phyloP scores from a whole-genome alignment of 2,797 vertebrate genomes.

The Onychomys leucogaster region DNA sequence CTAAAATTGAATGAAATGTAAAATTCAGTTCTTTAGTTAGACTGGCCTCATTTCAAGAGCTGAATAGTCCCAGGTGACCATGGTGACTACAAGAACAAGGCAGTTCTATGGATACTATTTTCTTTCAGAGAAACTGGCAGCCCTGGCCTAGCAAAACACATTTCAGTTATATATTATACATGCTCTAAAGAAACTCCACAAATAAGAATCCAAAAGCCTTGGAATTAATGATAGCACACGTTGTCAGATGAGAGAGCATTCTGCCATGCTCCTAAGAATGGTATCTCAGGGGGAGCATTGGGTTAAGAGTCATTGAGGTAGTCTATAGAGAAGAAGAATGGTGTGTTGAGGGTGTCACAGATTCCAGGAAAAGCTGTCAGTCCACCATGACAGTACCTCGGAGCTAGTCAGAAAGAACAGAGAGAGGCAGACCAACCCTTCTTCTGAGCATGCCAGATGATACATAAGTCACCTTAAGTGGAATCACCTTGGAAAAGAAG shows the following conservation, averaged over 20 bases:
- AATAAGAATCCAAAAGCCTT: background rate
- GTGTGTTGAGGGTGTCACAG: background rate
- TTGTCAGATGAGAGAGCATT: background rate
- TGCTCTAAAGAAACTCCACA: background rate
- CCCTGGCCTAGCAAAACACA: background rate
- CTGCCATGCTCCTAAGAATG: fast-evolving
- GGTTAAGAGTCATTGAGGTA: background rate
- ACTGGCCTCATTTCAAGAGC: background rate
- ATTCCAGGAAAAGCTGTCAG: background rate
- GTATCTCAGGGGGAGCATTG: background rate
- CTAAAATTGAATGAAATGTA: background rate
- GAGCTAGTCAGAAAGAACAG: background rate
- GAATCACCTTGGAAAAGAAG: background rate
- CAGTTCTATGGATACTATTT: background rate
- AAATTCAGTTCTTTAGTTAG: background rate
- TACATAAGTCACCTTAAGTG: background rate
- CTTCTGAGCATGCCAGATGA: background rate
- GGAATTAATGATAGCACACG: background rate
- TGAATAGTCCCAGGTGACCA: background rate
- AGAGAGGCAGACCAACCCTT: background rate
- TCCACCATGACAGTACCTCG: background rate
- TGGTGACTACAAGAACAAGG: background rate
- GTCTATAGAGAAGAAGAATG: background rate
- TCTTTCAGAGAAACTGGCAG: background rate
- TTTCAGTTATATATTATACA: background rate